Evolutionary conservation across 2,113 vertebrate species (phyloP), one percentile per base, ranked within the genome.

Genomic region (Rhinichthys klamathensis): DNA sequence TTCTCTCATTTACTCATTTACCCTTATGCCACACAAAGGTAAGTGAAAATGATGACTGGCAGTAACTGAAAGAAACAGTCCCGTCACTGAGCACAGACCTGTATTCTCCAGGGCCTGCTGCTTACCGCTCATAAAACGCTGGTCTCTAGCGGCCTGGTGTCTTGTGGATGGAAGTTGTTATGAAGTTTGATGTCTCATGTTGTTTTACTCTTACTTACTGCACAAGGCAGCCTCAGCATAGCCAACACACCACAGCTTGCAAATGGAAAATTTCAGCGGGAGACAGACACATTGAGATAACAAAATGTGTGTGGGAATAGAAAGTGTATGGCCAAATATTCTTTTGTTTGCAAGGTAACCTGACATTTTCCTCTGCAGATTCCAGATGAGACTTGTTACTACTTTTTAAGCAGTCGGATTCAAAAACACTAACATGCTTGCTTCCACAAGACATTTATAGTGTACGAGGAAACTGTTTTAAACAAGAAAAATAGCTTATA

Each of bases 271-370:
- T 87, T 91, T 92, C 89, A 74, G 23, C 85, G 92, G 92, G 92
- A 91, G 88, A 92, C 90, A 93, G 93, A 93, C 91, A 91, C 88
- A 87, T 61, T 89, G 84, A 46, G 81, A 75, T 58, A 86, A 54
- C 54, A 74, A 60, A 61, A 41, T 35, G 35, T 74, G 63, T 61
- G 56, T 35, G 30, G 21, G 67, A 44, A 73, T 25, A 32, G 46
- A 23, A 58, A 10, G 44, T 27, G 44, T 38, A 9, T 13, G 25
- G 9, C 25, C 41, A 49, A 32, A 81, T 61, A 46, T 81, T 38
- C 13, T 63, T 72, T 49, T 9, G 35, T 72, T 54, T 2, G 77
- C 44, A 69, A 32, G 10, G 27, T n/a, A 51, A 21, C 38, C 15
- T 61, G 21, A 63, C 38, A 44, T 44, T 81, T 49, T 80, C 56